These are phyloP conservation scores for Nibea albiflora DNA, from an alignment of 2,113 vertebrate species.

Conservation along the genomic window DNA sequence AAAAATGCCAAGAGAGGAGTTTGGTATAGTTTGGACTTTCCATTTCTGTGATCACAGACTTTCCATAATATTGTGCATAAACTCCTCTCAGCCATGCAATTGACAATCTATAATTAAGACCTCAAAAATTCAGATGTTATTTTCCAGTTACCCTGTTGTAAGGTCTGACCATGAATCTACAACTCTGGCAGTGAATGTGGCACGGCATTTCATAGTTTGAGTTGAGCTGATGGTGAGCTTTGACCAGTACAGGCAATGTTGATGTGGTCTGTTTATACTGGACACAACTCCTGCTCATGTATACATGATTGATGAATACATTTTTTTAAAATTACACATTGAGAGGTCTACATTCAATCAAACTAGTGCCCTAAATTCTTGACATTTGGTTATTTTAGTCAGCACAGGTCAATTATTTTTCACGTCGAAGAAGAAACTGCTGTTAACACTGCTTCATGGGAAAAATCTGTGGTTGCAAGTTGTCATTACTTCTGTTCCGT, in stretches of 20 bases:
- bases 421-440: constrained; percentile 3
- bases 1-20: constrained; percentile 28
- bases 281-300: neutral
- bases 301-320: neutral
- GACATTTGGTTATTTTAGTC: neutral
- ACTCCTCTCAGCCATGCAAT: neutral
- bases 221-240: neutral
- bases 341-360: neutral
- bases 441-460: neutral
- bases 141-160: neutral
- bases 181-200: neutral
- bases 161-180: neutral
- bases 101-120: neutral
- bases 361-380: neutral
- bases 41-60: neutral
- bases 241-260: neutral
- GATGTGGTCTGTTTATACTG: neutral
- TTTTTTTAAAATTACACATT: neutral
- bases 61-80: neutral
- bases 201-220: neutral
- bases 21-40: neutral
- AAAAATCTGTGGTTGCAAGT: constrained; percentile 25
- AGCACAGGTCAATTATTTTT: neutral
- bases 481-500: neutral
- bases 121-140: neutral